These are phyloP conservation scores for Lacerta bilineata DNA, from an alignment of 2,797 vertebrate species.

Conservation along the genomic window DNA sequence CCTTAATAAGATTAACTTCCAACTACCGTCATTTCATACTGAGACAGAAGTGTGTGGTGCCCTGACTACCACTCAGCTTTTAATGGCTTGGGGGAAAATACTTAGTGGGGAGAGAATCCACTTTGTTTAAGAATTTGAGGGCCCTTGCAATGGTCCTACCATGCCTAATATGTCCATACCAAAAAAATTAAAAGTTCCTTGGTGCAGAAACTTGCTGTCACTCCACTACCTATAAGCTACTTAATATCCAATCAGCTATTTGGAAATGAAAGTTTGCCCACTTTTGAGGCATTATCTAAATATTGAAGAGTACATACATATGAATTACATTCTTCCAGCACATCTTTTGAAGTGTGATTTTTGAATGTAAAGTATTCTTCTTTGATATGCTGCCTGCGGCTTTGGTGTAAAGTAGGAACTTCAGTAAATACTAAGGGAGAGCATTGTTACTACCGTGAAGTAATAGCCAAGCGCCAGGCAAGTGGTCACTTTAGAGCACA, in stretches of 20 bases:
- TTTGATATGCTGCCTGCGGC: background rate
- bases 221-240: background rate
- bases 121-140: background rate
- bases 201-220: too few species aligned
- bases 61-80: background rate
- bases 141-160: too few species aligned
- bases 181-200: too few species aligned
- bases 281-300: constrained; percentile 50
- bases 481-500: background rate
- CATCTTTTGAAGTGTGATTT: constrained; percentile 46
- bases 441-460: background rate
- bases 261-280: constrained; percentile 45
- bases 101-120: background rate
- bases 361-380: constrained; percentile 48
- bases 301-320: constrained; percentile 26
- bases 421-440: background rate
- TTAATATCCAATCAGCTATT: constrained; percentile 11
- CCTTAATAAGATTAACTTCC: background rate
- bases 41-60: too few species aligned
- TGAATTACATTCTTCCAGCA: constrained; percentile 4
- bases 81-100: background rate
- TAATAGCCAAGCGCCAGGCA: background rate
- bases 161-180: too few species aligned
- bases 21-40: background rate
- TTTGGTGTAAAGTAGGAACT: background rate